Percentiles rank a stretch among this genome's conserved stretches.
phyloP scores from a whole-genome alignment of 2,113 vertebrate species.

The Podarcis muralis region DNA sequence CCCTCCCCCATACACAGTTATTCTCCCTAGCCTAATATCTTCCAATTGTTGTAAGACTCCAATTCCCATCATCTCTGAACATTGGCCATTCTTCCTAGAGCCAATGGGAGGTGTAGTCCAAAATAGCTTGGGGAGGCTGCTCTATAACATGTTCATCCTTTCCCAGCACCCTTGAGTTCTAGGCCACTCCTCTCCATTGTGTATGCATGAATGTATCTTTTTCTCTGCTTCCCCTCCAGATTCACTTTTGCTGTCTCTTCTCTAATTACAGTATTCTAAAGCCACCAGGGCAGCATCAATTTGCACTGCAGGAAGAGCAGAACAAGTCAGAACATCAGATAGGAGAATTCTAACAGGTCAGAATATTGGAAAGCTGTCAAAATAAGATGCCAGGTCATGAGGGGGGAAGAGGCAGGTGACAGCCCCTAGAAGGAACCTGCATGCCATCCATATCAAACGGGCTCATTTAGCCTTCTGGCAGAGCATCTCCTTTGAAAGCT shows the following conservation, averaged over 20 bases:
- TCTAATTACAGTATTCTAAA: slow-evolving; percentile 37
- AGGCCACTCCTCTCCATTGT: background rate
- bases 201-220: slow-evolving; percentile 7
- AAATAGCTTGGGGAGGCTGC: too few relatives aligned
- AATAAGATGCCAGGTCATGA: slow-evolving; percentile 39
- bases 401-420: background rate
- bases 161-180: background rate
- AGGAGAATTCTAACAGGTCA: slow-evolving; percentile 39
- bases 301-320: slow-evolving; percentile 33
- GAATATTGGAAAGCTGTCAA: slow-evolving; percentile 48
- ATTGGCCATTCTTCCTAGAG: background rate
- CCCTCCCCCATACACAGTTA: background rate
- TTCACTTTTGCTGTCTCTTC: background rate
- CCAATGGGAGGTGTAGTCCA: background rate
- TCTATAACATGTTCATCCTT: too few relatives aligned
- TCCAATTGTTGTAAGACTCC: background rate
- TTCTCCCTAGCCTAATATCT: background rate
- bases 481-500: slow-evolving; percentile 10
- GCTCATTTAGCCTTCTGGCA: slow-evolving; percentile 30
- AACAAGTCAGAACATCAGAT: slow-evolving; percentile 33
- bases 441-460: slow-evolving; percentile 35
- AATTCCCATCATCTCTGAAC: background rate
- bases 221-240: background rate
- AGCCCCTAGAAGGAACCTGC: slow-evolving; percentile 19
- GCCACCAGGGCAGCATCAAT: slow-evolving; percentile 35